Conservation (phyloP, 2,888 invertebrate genomes). For the Lycocerus yunnanus region DNA sequence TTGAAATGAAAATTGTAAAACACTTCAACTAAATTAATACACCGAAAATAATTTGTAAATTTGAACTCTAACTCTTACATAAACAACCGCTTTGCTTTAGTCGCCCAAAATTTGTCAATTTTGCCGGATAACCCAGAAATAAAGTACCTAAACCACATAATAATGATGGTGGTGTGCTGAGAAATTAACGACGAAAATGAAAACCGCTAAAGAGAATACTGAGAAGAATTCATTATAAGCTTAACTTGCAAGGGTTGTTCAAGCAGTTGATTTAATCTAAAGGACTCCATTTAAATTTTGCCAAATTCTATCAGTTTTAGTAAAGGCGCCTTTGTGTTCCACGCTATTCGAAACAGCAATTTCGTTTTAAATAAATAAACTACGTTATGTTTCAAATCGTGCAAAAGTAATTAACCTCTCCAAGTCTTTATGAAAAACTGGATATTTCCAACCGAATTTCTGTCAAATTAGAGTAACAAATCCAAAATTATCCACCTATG, state of each 20-base stretch:
- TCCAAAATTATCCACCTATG: not conserved
- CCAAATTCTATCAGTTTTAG: slow-evolving; percentile 10
- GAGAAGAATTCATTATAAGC: slow-evolving; percentile 15
- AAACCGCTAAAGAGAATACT: slow-evolving; percentile 12
- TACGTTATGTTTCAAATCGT: not conserved
- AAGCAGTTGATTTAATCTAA: slow-evolving; percentile 7
- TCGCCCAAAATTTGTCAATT: not conserved
- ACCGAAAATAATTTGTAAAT: not conserved
- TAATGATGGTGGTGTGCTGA: not conserved
- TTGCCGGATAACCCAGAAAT: not conserved
- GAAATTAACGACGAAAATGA: not conserved
- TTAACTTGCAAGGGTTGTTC: slow-evolving; percentile 15
- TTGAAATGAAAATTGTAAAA: not conserved
- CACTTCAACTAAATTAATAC: not conserved
- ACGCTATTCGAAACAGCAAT: slow-evolving; percentile 1
- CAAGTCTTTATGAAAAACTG: not conserved
- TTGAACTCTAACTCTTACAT: not conserved
- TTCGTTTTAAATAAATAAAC: slow-evolving; percentile 2
- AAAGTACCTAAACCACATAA: not conserved
- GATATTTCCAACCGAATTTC: not conserved
- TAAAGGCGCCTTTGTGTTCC: slow-evolving; percentile 6
- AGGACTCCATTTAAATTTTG: slow-evolving; percentile 7
- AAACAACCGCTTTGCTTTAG: not conserved
- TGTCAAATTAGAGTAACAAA: not conserved
- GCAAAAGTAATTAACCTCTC: not conserved